Percentiles rank a stretch among this genome's conserved stretches.
These are phyloP conservation scores for Panzeria rudis DNA, from an alignment of 2,888 invertebrate species.

Conservation along the genomic window DNA sequence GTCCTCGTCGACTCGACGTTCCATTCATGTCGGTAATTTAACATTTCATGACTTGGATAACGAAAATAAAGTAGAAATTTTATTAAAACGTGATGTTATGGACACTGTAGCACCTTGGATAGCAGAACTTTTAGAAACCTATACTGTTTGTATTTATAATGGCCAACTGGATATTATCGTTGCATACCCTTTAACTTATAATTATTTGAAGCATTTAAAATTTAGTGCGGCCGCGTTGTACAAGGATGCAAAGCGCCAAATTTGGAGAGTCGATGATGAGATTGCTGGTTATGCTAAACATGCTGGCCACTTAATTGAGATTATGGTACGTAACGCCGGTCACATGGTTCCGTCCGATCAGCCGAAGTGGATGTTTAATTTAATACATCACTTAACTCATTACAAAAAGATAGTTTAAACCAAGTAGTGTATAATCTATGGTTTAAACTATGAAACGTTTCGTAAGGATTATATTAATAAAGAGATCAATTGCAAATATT, in stretches of 20 bases:
- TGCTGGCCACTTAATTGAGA: conserved; percentile 89
- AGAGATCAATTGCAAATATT: too few species aligned
- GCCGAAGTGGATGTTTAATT: conserved; percentile 90
- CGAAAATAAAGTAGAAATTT: conserved; percentile 87
- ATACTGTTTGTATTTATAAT: conserved; percentile 90
- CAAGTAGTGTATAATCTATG: too few species aligned
- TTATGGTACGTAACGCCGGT: conserved; percentile 91
- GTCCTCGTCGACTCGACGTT: conserved; percentile 85
- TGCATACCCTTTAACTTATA: conserved; percentile 92
- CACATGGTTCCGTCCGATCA: conserved; percentile 93
- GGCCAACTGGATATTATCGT: conserved; percentile 97
- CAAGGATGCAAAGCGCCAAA: conserved; percentile 86
- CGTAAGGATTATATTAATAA: background rate
- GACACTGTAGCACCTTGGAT: conserved; percentile 91
- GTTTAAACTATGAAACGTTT: background rate
- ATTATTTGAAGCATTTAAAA: conserved; percentile 89
- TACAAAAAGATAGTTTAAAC: conserved; percentile 75
- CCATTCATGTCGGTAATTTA: conserved; percentile 93
- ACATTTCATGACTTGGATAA: conserved; percentile 86
- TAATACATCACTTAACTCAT: conserved; percentile 85
- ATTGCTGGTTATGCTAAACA: conserved; percentile 91
- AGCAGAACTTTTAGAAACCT: conserved; percentile 87
- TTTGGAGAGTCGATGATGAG: conserved; percentile 88
- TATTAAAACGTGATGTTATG: conserved; percentile 91
- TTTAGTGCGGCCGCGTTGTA: conserved; percentile 88